phyloP scores from a whole-genome alignment of 2,888 invertebrate genomes.

The Hoplodrina blanda region DNA sequence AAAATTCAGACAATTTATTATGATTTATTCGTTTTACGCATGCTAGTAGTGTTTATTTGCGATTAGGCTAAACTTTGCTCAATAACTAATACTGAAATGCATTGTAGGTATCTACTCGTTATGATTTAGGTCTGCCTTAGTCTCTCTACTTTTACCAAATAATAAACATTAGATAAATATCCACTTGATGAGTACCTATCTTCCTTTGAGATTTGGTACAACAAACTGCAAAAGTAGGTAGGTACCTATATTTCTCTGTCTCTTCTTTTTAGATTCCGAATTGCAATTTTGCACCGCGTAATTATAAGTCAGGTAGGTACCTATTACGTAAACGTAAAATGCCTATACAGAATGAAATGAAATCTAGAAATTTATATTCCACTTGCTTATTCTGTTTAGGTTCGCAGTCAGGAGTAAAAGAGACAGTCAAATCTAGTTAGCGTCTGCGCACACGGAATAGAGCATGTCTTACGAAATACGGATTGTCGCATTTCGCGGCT shows the following conservation, averaged over 20 bases:
- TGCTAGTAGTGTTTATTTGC: constrained; percentile 25
- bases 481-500: constrained; percentile 78
- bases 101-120: not conserved
- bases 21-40: constrained; percentile 45
- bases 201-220: too few relatives aligned
- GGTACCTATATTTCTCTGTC: not conserved
- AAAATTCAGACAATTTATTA: constrained; percentile 52
- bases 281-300: constrained; percentile 9
- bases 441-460: constrained; percentile 74
- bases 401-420: constrained; percentile 77
- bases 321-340: constrained; percentile 74
- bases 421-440: constrained; percentile 80
- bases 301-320: constrained; percentile 43
- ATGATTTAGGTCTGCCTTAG: not conserved
- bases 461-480: constrained; percentile 80
- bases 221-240: too few relatives aligned
- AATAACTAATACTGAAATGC: constrained; percentile 1
- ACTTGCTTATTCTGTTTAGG: constrained; percentile 72
- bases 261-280: constrained; percentile 1
- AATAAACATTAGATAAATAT: too few relatives aligned
- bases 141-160: not conserved
- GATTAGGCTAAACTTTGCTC: not conserved
- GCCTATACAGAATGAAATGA: constrained; percentile 62
- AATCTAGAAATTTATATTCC: constrained; percentile 74
- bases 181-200: too few relatives aligned